These are phyloP conservation scores for Hyphantria cunea DNA, from an alignment of 1,140 invertebrate genomes.

Conservation along the genomic window DNA sequence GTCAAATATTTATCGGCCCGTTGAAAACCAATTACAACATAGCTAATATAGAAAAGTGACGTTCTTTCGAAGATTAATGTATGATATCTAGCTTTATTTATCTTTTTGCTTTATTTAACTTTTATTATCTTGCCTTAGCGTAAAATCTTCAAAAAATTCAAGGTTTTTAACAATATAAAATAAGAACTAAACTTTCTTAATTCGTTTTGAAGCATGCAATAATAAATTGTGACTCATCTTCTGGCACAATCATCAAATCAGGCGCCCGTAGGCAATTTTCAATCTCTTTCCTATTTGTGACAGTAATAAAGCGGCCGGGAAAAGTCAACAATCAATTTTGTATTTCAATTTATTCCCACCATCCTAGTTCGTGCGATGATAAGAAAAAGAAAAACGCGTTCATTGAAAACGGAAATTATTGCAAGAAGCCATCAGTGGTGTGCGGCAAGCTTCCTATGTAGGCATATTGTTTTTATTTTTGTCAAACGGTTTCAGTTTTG, in stretches of 20 bases:
- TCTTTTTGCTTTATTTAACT: too few species aligned
- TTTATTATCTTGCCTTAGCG: too few species aligned
- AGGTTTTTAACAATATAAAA: too few species aligned
- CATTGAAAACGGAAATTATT: conserved; percentile 82
- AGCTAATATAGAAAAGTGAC: too few species aligned
- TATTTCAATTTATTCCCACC: conserved; percentile 82
- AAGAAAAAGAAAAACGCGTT: conserved; percentile 80
- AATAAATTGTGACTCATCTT: not conserved
- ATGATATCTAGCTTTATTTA: too few species aligned
- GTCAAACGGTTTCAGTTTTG: conserved; percentile 64
- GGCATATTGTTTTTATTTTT: conserved; percentile 61
- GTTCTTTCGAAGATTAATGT: too few species aligned
- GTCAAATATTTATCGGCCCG: too few species aligned
- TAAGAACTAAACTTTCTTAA: too few species aligned
- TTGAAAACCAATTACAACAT: too few species aligned
- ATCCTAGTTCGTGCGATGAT: conserved; percentile 79
- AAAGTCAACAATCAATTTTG: conserved; percentile 83
- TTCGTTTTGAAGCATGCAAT: too few species aligned
- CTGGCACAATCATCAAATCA: conserved; percentile 56
- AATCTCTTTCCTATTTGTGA: conserved; percentile 80
- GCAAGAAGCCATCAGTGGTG: conserved; percentile 80
- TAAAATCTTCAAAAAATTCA: too few species aligned
- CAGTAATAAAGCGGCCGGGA: conserved; percentile 79
- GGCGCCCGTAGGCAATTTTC: conserved; percentile 75
- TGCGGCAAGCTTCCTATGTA: conserved; percentile 67